Percentiles rank a stretch among this genome's conserved stretches.
Evolutionary conservation across 2,797 vertebrate species (phyloP).

Genomic region (Sebastes iracundus): DNA sequence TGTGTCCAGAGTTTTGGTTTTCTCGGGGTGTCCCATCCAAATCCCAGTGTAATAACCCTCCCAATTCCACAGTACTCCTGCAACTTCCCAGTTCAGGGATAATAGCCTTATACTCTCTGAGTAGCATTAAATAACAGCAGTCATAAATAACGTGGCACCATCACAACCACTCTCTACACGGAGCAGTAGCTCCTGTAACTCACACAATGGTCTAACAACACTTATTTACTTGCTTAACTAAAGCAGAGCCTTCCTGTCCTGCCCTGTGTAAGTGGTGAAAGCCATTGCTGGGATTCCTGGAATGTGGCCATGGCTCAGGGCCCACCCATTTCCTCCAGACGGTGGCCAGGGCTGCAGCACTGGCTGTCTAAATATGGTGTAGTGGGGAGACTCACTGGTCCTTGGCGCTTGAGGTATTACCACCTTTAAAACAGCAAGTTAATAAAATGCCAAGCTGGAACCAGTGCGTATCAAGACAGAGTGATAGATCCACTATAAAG

Average conservation of each 20-base stretch:
- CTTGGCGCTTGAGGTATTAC: conserved; percentile 37
- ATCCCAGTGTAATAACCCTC: background rate
- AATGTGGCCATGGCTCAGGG: conserved; percentile 43
- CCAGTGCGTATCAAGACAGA: background rate
- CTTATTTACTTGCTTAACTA: conserved; percentile 25
- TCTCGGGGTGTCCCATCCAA: background rate
- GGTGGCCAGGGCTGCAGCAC: conserved; percentile 35
- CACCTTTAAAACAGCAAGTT: conserved; percentile 19
- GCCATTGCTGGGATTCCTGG: conserved; percentile 68
- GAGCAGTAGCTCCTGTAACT: background rate
- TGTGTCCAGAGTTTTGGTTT: background rate
- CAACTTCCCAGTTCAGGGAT: background rate
- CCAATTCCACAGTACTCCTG: background rate
- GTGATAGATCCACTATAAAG: background rate
- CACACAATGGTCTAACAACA: conserved; percentile 14
- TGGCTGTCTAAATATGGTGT: conserved; percentile 67
- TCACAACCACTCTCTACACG: background rate
- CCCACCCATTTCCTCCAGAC: conserved; percentile 71
- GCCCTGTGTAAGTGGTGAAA: conserved; percentile 49
- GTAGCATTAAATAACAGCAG: background rate
- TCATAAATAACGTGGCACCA: background rate
- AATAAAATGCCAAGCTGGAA: conserved; percentile 30
- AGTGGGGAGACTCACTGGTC: conserved; percentile 23
- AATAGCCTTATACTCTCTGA: background rate
- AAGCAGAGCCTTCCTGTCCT: conserved; percentile 33